Evolutionary conservation across 2,888 invertebrate species (phyloP), one percentile per base, ranked within the genome.

Genomic region (Meiosimyza platycephala): DNA sequence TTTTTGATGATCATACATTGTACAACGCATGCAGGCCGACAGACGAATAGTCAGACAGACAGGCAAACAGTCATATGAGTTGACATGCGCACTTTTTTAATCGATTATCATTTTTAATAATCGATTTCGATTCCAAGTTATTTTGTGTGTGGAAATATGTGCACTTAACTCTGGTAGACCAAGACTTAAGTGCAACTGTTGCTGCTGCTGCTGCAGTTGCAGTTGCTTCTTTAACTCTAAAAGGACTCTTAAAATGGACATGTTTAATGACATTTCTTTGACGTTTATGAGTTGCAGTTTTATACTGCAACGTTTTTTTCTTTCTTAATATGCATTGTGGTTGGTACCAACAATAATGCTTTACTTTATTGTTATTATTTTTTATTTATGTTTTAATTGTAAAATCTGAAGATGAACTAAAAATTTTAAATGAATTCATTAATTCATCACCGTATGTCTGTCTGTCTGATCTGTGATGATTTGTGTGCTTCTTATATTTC

Each of bases 21-120:
- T 47, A 18, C 48, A n/a, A 16, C 33, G 55, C 15, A 40, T 40
- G 40, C 67, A 57, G 48, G 57, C 22, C 67, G 12, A 9, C 57
- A 22, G 28, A 57, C 18, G 33, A 5, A 63, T 15, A 48, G 18
- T 16, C 16, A n/a, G 6, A 64, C 22, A 48, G 64, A 64, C 50
- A 6, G 28, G n/a, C n/a, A n/a, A n/a, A 3, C 50, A 48, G 50
- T 18, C 16, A 18, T 13, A 50, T 11, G 7, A 48, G 47, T 57
- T 59, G 70, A 68, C 63, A 69, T 65, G 73, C 72, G 72, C 76
- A 74, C 74, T 77, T 74, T 74, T 81, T 84, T 85, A 85, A 85
- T 86, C 86, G 86, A 86, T 86, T 86, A 86, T 86, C 85, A 85
- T 86, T 86, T 86, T 86, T 86, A 86, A 86, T 86, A 86, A 86